Conservation (phyloP, 2,113 vertebrate genomes). For the Mungos mungo region DNA sequence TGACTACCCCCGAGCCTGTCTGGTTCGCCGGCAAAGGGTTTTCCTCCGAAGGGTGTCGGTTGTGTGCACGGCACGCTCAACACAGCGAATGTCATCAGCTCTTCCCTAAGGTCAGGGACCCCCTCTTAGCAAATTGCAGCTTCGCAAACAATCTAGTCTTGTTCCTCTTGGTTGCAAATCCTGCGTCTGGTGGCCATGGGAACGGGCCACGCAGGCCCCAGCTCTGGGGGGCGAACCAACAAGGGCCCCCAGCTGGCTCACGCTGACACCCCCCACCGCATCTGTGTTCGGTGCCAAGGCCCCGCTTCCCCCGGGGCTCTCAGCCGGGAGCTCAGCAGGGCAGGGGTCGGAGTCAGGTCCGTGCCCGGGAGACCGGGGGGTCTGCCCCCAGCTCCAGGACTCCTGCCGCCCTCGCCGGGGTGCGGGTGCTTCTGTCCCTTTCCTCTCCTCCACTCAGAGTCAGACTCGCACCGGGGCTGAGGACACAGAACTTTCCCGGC, state of each 20-base stretch:
- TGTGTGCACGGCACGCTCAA: neutral
- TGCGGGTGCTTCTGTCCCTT: neutral
- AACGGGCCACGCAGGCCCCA: neutral
- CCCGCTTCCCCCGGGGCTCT: rapidly evolving
- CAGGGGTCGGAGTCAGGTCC: neutral
- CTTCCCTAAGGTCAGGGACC: neutral
- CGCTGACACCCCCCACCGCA: neutral
- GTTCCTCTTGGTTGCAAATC: neutral
- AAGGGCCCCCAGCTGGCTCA: neutral
- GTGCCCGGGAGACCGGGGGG: neutral
- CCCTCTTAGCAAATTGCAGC: neutral
- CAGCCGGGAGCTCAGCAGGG: neutral
- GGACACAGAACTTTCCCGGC: neutral
- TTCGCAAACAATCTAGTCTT: slow-evolving; percentile 19
- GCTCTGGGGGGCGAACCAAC: neutral
- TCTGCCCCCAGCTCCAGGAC: neutral
- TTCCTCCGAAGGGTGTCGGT: slow-evolving; percentile 38
- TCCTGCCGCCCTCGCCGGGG: neutral
- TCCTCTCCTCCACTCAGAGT: neutral
- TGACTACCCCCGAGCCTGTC: neutral
- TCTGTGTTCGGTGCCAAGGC: neutral
- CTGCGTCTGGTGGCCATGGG: neutral
- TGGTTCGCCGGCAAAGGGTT: slow-evolving; percentile 40
- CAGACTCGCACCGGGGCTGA: neutral
- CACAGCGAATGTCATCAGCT: slow-evolving; percentile 12